phyloP scores from a whole-genome alignment of 2,797 vertebrate species.

The Eidolon dupreanum region DNA sequence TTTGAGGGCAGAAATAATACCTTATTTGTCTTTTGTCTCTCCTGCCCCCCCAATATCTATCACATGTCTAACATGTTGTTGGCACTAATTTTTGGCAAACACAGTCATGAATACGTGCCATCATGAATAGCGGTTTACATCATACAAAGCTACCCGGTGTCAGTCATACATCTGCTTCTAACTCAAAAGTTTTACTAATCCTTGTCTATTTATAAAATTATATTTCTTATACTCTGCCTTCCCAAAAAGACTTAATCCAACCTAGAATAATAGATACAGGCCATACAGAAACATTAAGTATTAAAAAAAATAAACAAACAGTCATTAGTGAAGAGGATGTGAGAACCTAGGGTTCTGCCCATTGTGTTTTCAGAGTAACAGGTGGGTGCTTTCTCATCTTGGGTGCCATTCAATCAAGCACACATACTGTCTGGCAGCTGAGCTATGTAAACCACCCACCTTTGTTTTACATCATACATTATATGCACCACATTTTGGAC shows the following conservation, averaged over 20 bases:
- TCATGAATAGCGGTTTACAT: background rate
- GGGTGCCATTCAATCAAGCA: background rate
- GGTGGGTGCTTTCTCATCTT: background rate
- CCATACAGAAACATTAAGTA: background rate
- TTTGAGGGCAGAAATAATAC: background rate
- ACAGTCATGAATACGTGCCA: background rate
- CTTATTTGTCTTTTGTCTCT: background rate
- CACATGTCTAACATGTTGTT: background rate
- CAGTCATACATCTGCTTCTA: background rate
- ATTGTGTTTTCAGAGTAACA: background rate
- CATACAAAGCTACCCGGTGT: background rate
- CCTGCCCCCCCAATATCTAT: rapidly evolving
- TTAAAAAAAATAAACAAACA: background rate
- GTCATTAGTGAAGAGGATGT: background rate
- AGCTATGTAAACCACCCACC: background rate
- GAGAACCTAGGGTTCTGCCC: background rate
- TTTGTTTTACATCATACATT: constrained; percentile 44
- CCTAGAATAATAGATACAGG: background rate
- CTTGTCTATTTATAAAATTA: background rate
- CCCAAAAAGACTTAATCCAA: background rate
- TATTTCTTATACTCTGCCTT: background rate
- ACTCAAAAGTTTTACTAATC: background rate
- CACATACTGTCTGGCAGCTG: background rate
- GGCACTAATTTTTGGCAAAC: background rate
- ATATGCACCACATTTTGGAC: background rate